Base-by-base conservation (phyloP, 2,113 vertebrate species). In the Notothenia coriiceps region DNA sequence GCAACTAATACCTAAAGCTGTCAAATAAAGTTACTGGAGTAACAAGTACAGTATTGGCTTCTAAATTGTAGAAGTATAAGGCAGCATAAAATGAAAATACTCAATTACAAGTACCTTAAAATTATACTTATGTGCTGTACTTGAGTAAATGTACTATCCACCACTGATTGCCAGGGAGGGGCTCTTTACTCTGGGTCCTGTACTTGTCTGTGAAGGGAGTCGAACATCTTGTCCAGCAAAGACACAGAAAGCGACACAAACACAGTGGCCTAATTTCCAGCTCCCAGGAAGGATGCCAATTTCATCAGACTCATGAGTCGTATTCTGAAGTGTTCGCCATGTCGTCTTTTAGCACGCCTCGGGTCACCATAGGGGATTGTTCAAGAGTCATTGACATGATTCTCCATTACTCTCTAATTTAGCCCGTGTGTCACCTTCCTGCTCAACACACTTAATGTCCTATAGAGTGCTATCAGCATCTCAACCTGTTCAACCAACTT, bases 351-450 rank as follows among this genome's bases (percentile, higher is more conserved):
- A 55, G 69, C 20, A 6, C 20, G 29, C 15, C 72, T 79, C 35
- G 44, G 79, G 85, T 89, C 84, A 87, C 63, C 50, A 2, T 47
- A 46, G 62, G 75, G 57, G 77, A 70, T 79, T 50, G 85, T 86
- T 84, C 15, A 29, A 87, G 80, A 76, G 80, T 80, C 70, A 82
- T 86, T 73, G 70, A 78, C 70, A 47, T 82, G 61, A 84, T 83
- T 86, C 69, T 80, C 62, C 50, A 73, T 80, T 80, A 55, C 4
- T 29, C 55, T 72, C 57, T 84, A 61, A 80, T 83, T 86, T 77
- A 60, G 60, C 64, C 65, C 74, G 49, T 56, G 66, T 73, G 62
- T 79, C 67, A 72, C 67, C 25, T 88, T 80, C 59, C 47, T 69
- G 77, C 47, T 90, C 70, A 80, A 79, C 85, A 55, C 66, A 65